Evolutionary conservation across 2,888 invertebrate genomes (phyloP), one percentile per base, ranked within the genome.

Genomic region (Epistrophe grossulariae): DNA sequence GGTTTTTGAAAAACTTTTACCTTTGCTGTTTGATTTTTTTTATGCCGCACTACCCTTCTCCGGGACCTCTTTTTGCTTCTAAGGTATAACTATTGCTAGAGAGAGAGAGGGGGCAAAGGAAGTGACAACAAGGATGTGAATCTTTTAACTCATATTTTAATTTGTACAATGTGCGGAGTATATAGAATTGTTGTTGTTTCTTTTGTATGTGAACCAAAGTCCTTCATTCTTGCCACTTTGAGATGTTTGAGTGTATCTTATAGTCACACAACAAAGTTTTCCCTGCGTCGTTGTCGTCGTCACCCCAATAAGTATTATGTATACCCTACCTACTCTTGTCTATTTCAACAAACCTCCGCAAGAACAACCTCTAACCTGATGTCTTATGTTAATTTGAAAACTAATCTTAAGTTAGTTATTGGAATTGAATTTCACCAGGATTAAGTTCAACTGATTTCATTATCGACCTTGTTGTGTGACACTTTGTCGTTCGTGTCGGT

Each of bases 341-440:
- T 45, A 73, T 38, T 1, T 7, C 11, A n/a, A 15, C 68, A 1
- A 9, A 15, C 10, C 28, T 13, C 9, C 24, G 15, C 45, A 10
- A 8, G 17, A 24, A 50, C 70, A 50, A 40, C 40, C 13, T 10
- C 31, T n/a, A n/a, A 35, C 57, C 38, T 70, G 28, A 71, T 64
- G 83, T 79, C 87, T 87, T 87, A 83, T 87, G 87, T 87, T 87
- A 87, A 87, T 87, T 87, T 79, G 87, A 83, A 87, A 87, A 87
- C 83, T 87, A 87, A 87, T 87, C 83, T 79, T 87, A 87, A 87
- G 87, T 87, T 79, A 76, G 83, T 87, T 87, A 87, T 83, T 76
- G 83, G 79, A 83, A 87, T 87, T 87, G 82, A 87, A 87, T 87
- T 87, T 79, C 83, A 43, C 45, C 71, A 79, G 83, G 87, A 87